Conservation (phyloP, 2,888 invertebrate species). For the Beris chalybata region DNA sequence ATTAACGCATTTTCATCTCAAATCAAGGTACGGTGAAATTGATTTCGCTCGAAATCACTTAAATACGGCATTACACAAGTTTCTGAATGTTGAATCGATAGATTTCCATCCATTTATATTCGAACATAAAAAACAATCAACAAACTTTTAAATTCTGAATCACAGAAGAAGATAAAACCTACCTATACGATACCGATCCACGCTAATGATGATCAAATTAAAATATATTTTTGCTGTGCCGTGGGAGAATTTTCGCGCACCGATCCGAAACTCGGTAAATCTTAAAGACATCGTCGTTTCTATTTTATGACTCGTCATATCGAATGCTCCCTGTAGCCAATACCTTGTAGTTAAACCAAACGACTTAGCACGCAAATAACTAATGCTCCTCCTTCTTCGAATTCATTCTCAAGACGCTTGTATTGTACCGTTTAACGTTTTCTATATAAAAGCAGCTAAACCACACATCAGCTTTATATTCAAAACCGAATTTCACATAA, state of each 20-base stretch:
- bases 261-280: constrained; percentile 15
- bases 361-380: too few relatives aligned
- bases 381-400: too few relatives aligned
- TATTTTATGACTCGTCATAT: too few relatives aligned
- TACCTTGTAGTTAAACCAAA: too few relatives aligned
- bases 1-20: not conserved
- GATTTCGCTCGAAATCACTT: constrained; percentile 12
- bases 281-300: constrained; percentile 2
- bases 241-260: constrained; percentile 31
- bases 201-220: constrained; percentile 1
- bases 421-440: too few relatives aligned
- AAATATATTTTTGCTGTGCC: constrained; percentile 22
- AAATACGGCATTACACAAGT: constrained; percentile 4
- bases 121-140: not conserved
- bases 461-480: not conserved
- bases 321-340: too few relatives aligned
- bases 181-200: constrained; percentile 3
- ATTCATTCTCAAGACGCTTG: too few relatives aligned
- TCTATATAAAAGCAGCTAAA: too few relatives aligned
- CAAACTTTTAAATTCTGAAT: constrained; percentile 14
- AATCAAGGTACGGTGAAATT: constrained; percentile 9
- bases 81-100: constrained; percentile 26
- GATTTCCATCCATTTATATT: constrained; percentile 28
- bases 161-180: constrained; percentile 1
- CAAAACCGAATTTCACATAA: constrained; percentile 17